Percentiles rank a stretch among this genome's conserved stretches.
phyloP scores from a whole-genome alignment of 2,113 vertebrate species.

The Platanista minor region DNA sequence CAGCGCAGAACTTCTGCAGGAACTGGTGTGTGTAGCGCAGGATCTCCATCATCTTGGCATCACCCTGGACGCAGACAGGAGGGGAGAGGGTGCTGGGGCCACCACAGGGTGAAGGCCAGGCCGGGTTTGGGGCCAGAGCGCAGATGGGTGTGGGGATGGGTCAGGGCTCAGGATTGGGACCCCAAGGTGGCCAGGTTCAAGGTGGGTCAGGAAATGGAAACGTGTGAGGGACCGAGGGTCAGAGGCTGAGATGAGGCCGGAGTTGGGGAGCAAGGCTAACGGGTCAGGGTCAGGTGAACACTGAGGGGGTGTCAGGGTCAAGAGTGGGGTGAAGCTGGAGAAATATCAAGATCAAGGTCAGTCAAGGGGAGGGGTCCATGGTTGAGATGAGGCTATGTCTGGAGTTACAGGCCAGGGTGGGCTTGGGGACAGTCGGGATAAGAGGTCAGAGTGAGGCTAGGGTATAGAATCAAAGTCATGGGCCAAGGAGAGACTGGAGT shows the following conservation, averaged over 20 bases:
- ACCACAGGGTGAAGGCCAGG: not conserved
- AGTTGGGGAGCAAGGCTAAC: no score
- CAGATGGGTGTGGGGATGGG: rapidly evolving
- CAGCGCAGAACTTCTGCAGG: conserved; percentile 96
- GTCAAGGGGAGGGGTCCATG: not conserved
- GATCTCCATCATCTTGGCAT: conserved; percentile 97
- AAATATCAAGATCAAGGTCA: not conserved
- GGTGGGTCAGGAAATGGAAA: not conserved
- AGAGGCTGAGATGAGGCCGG: not conserved
- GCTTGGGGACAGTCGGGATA: not conserved
- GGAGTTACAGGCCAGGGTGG: not conserved
- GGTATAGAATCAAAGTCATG: not conserved
- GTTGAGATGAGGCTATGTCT: not conserved
- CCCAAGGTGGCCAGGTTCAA: not conserved
- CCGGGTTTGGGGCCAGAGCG: not conserved
- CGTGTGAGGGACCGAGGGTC: not conserved
- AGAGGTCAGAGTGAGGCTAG: not conserved
- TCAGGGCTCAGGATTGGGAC: not conserved
- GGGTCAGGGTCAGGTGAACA: not conserved
- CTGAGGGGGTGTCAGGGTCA: not conserved
- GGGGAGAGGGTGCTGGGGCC: not conserved
- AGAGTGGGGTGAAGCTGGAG: not conserved
- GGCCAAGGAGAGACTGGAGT: not conserved
- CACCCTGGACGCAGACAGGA: conserved; percentile 80
- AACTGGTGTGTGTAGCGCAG: conserved; percentile 95